A percentile compares a stretch with the other conserved stretches of the same genome.
Conservation (phyloP, 2,113 vertebrate species). For the Agapornis roseicollis region DNA sequence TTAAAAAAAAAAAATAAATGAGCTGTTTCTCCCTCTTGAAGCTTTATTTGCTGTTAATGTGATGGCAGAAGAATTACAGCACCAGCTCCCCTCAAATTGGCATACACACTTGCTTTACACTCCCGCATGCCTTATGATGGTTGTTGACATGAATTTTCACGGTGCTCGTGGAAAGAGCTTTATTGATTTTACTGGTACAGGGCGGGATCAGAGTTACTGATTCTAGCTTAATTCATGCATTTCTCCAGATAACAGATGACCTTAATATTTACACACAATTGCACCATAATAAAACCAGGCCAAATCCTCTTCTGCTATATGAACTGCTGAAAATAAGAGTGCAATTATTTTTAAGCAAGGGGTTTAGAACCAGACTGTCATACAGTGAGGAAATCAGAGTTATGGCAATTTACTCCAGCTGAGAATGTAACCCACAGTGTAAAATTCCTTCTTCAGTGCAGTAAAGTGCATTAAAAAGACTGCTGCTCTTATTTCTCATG, state of each 20-base stretch:
- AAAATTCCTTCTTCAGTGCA: conserved; percentile 40
- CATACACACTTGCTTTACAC: not conserved
- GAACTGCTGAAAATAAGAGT: conserved; percentile 16
- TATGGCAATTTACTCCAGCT: conserved; percentile 36
- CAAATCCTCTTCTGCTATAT: conserved; percentile 26
- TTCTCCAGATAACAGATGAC: conserved; percentile 57
- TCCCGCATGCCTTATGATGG: not conserved
- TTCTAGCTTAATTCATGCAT: conserved; percentile 60
- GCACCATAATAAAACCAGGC: conserved; percentile 24
- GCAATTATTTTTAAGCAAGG: not conserved
- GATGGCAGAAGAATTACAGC: not conserved
- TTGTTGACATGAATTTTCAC: conserved; percentile 15
- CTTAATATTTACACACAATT: conserved; percentile 61
- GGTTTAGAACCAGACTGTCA: not conserved
- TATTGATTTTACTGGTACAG: conserved; percentile 46
- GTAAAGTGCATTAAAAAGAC: conserved; percentile 33
- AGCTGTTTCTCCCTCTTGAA: not conserved
- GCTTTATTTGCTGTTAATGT: not conserved
- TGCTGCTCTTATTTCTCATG: conserved; percentile 57
- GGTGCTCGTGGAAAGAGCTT: not conserved
- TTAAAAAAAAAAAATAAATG: not conserved
- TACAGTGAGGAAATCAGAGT: conserved; percentile 30
- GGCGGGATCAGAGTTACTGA: not conserved
- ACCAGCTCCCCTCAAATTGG: not conserved
- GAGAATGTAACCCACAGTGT: conserved; percentile 41